Percentiles rank a stretch among this genome's conserved stretches.
Conservation (phyloP, 2,888 invertebrate genomes). For the Biston betularia region DNA sequence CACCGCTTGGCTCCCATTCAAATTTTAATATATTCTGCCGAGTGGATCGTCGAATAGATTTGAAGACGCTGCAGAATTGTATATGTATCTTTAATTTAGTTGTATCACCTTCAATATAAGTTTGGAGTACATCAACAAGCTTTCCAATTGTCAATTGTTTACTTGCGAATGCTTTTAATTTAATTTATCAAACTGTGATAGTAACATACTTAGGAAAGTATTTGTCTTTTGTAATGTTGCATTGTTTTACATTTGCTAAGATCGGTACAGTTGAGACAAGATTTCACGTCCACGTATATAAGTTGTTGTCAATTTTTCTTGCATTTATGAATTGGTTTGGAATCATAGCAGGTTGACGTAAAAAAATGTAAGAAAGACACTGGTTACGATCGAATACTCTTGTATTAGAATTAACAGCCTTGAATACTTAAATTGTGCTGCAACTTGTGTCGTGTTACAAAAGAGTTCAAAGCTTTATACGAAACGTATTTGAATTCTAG, state of each 20-base stretch:
- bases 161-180: slow-evolving; percentile 20
- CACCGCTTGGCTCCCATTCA: slow-evolving; percentile 73
- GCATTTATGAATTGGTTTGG: background rate
- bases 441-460: background rate
- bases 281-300: too few species aligned
- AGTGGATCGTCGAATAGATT: slow-evolving; percentile 40
- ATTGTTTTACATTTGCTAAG: too few species aligned
- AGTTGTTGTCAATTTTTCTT: background rate
- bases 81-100: slow-evolving; percentile 40
- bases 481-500: background rate
- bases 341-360: background rate
- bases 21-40: slow-evolving; percentile 66
- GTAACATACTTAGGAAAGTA: background rate
- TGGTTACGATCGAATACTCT: background rate
- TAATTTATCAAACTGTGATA: background rate
- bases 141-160: slow-evolving; percentile 26
- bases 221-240: too few species aligned
- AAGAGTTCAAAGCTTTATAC: background rate
- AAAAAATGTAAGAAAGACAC: background rate
- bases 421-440: slow-evolving; percentile 60
- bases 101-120: slow-evolving; percentile 38
- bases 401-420: slow-evolving; percentile 46
- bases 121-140: slow-evolving; percentile 29
- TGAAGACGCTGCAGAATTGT: slow-evolving; percentile 36
- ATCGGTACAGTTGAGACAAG: too few species aligned